These are phyloP conservation scores for Hylyphantes graminicola DNA, from an alignment of 1,140 invertebrate genomes.

Conservation along the genomic window DNA sequence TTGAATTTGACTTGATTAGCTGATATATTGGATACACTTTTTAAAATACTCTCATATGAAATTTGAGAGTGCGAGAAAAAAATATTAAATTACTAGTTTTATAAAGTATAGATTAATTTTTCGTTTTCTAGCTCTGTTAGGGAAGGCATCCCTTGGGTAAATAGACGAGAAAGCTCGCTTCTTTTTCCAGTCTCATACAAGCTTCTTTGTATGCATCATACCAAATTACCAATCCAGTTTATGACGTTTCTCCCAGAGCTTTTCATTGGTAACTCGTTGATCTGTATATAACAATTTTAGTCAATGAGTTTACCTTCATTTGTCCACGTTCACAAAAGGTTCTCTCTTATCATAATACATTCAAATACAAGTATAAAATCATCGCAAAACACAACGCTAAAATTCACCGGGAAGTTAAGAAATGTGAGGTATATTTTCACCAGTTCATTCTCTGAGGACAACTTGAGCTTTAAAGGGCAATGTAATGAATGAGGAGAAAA, in stretches of 20 bases:
- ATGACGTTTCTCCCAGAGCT: constrained; percentile 43
- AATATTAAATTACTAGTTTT: constrained; percentile 17
- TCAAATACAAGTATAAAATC: constrained; percentile 35
- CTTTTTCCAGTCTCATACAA: constrained; percentile 38
- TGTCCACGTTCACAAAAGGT: constrained; percentile 22
- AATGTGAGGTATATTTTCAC: constrained; percentile 44
- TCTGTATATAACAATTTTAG: constrained; percentile 29
- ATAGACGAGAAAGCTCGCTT: constrained; percentile 37
- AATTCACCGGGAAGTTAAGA: constrained; percentile 58
- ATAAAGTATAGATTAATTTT: constrained; percentile 1
- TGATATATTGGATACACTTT: constrained; percentile 17
- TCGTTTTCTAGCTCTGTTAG: neutral
- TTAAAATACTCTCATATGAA: constrained; percentile 16
- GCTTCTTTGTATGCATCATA: constrained; percentile 52
- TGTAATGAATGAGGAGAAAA: constrained; percentile 12
- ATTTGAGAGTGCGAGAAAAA: constrained; percentile 51
- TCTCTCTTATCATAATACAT: constrained; percentile 20
- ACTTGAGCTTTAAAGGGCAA: constrained; percentile 39
- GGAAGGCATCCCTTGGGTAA: neutral
- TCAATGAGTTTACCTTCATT: constrained; percentile 22
- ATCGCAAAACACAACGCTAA: constrained; percentile 57
- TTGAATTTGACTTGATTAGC: constrained; percentile 19
- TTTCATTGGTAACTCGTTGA: constrained; percentile 36
- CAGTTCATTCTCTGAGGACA: constrained; percentile 30
- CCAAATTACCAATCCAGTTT: constrained; percentile 13